Percentiles rank a stretch among this genome's conserved stretches.
Conservation (phyloP, 2,888 invertebrate species). For the Lomographa bimaculata region DNA sequence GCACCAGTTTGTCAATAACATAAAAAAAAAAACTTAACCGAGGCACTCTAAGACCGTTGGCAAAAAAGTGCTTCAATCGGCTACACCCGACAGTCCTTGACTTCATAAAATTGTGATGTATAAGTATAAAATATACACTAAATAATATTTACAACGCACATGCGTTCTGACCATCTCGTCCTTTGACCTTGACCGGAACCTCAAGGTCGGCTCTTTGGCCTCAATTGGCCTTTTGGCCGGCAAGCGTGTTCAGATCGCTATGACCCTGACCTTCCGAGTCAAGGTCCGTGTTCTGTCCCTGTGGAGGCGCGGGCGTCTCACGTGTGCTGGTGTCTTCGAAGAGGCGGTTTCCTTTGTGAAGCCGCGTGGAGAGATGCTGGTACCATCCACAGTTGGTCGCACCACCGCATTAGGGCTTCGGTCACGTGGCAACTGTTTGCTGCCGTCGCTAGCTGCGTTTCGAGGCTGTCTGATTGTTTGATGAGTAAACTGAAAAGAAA, state of each 20-base stretch:
- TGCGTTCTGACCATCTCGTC: constrained; percentile 9
- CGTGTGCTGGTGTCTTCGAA: constrained; percentile 61
- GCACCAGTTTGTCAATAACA: no score
- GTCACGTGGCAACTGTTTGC: constrained; percentile 94
- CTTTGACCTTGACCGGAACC: constrained; percentile 38
- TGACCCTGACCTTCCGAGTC: constrained; percentile 30
- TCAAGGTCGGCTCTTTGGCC: constrained; percentile 33
- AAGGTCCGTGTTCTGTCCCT: constrained; percentile 20
- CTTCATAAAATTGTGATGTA: constrained; percentile 26
- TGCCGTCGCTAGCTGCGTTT: constrained; percentile 92
- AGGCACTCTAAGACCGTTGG: no score
- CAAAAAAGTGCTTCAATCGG: no score
- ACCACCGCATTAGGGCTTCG: constrained; percentile 90
- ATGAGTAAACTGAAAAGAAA: constrained; percentile 79
- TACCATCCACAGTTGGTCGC: constrained; percentile 91
- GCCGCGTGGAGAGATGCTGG: constrained; percentile 86
- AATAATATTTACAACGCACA: constrained; percentile 17
- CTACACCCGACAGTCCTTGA: no score
- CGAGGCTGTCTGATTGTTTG: constrained; percentile 85
- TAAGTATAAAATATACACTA: constrained; percentile 1
- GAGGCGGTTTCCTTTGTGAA: constrained; percentile 78
- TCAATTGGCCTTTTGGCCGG: background rate
- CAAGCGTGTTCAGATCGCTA: constrained; percentile 3
- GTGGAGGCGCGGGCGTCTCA: constrained; percentile 37
- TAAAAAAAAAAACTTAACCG: no score